Percentiles rank a stretch among this genome's conserved stretches.
Evolutionary conservation across 2,797 vertebrate genomes (phyloP).

Genomic region (Rhodeus uyekii): DNA sequence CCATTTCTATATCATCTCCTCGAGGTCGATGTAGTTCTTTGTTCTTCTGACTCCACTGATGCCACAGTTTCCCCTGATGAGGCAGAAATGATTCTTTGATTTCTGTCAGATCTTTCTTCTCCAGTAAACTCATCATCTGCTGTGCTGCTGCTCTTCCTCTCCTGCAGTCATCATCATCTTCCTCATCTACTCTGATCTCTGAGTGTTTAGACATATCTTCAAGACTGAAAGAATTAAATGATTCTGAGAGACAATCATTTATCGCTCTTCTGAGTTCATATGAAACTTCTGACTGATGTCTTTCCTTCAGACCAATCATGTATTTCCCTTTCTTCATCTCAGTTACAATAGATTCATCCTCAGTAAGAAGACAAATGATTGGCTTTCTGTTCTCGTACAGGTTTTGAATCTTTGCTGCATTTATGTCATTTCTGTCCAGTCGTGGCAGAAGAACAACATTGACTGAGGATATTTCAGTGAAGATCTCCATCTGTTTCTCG

Average conservation of each 20-base stretch:
- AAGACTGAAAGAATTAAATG: not conserved
- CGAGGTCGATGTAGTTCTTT: not conserved
- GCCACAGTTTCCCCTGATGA: not conserved
- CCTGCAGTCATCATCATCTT: not conserved
- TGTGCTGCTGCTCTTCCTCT: not conserved
- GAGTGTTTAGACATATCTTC: not conserved
- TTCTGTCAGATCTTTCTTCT: not conserved
- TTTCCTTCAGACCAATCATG: not conserved
- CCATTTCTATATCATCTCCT: not conserved
- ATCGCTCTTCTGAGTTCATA: not conserved
- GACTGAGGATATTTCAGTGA: not conserved
- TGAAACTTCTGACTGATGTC: not conserved
- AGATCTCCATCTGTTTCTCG: not conserved
- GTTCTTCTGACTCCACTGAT: not conserved
- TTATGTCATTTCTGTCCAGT: not conserved
- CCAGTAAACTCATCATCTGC: not conserved
- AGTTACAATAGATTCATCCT: not conserved
- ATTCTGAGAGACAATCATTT: not conserved
- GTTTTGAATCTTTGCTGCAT: not conserved
- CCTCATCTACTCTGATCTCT: not conserved
- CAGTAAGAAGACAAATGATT: not conserved
- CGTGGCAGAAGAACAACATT: not conserved
- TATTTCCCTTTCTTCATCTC: not conserved
- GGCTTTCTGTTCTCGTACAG: accelerated
- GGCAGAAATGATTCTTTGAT: not conserved